Percentiles rank a stretch among this genome's conserved stretches.
phyloP scores from a whole-genome alignment of 2,113 vertebrate species.

The Tragelaphus buxtoni region DNA sequence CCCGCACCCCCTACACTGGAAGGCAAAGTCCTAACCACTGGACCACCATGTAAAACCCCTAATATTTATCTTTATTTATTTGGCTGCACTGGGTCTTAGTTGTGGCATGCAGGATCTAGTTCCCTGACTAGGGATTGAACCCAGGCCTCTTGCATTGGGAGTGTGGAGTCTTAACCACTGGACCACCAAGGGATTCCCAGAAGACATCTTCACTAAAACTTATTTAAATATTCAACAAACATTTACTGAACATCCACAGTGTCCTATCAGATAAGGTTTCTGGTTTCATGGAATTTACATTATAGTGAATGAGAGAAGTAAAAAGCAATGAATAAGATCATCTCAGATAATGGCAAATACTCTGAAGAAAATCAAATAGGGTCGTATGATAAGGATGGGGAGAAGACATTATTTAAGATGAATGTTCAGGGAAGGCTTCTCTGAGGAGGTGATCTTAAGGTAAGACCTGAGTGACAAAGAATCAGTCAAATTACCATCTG shows the following conservation, averaged over 20 bases:
- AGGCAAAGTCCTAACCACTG: background rate
- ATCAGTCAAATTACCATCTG: background rate
- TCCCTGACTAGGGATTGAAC: background rate
- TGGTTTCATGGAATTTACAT: background rate
- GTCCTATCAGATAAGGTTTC: background rate
- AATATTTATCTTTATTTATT: background rate
- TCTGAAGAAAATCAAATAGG: background rate
- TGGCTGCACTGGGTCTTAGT: background rate
- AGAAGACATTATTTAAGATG: conserved; percentile 14
- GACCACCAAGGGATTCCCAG: background rate
- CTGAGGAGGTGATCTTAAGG: background rate
- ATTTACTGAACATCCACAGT: background rate
- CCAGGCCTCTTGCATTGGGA: background rate
- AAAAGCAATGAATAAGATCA: background rate
- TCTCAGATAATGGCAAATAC: background rate
- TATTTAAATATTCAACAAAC: conserved; percentile 22
- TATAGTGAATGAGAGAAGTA: background rate
- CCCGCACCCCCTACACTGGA: background rate
- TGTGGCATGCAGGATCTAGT: background rate
- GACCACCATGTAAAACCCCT: background rate
- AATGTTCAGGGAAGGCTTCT: background rate
- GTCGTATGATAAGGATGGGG: background rate
- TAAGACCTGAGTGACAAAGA: background rate
- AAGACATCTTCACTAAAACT: background rate
- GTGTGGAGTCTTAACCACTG: background rate